Conservation (phyloP, 2,888 invertebrate species). For the Aspidiotus destructor region DNA sequence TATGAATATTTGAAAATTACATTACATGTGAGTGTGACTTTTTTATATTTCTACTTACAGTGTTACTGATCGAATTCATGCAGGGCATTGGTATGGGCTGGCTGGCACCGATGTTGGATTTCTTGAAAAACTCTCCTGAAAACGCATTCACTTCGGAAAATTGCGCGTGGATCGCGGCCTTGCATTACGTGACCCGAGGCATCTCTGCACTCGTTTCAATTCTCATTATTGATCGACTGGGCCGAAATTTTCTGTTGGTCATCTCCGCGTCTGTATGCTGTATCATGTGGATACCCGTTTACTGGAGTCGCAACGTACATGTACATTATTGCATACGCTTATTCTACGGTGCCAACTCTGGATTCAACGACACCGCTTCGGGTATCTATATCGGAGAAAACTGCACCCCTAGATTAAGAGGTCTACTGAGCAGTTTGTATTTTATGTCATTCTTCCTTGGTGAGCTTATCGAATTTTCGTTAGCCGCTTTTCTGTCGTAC, state of each 20-base stretch:
- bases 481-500: conserved; percentile 36
- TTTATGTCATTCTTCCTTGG: conserved; percentile 13
- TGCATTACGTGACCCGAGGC: conserved; percentile 10
- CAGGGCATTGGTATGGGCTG: conserved; percentile 1
- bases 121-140: conserved; percentile 2
- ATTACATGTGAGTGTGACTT: too few species aligned
- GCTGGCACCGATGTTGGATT: conserved; percentile 13
- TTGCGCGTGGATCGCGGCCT: conserved; percentile 18
- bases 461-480: conserved; percentile 36
- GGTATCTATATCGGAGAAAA: conserved; percentile 37
- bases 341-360: conserved; percentile 36
- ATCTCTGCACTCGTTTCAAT: background rate
- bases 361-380: conserved; percentile 36
- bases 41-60: background rate
- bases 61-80: background rate
- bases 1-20: too few species aligned
- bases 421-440: background rate
- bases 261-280: background rate
- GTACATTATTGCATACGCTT: conserved; percentile 35
- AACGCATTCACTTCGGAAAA: background rate
- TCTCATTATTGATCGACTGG: background rate
- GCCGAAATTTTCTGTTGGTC: conserved; percentile 9
- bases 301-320: background rate
- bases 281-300: background rate
- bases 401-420: background rate